Evolutionary conservation across 2,888 invertebrate species (phyloP), one percentile per base, ranked within the genome.

Genomic region (Drosophila lacicola): DNA sequence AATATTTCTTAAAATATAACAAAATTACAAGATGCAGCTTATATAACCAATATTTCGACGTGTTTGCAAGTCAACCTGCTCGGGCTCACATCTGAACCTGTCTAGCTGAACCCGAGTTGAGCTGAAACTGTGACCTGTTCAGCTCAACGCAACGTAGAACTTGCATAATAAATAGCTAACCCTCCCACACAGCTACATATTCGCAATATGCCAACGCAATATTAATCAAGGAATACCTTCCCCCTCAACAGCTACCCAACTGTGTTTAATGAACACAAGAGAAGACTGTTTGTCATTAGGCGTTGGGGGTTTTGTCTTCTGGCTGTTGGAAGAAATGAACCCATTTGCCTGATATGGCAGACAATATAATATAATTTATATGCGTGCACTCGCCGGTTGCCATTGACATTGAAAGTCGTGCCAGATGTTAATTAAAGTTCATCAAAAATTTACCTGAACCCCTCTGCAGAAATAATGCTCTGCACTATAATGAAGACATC

Each of bases 391-490:
- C 57, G 68, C 33, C 57, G 47, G 44, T 64, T 71, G 67, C 39
- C 74, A 89, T 82, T 85, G 85, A 89, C 85, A 85, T 88, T 85
- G 85, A 89, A 78, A 82, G 88, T 70, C 68, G 75, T 63, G 88
- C 55, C 70, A 74, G 74, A 82, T 88, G 89, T 74, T 85, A 85
- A 85, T 89, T 88, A 89, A 78, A 78, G 86, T 76, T 82, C 71
- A 87, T 66, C 76, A 73, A 66, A 56, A 72, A 62, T 74, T 10
- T 74, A 75, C 63, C 75, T 74, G 45, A 45, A 36, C 34, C 33
- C 29, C 29, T 50, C 21, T 34, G 39, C 45, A 54, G 29, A n/a
- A 36, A 45, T 41, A 55, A 49, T 37, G 33, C 44, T 55, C n/a
- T 17, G 0, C 36, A 19, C 44, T 37, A 55, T 58, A 82, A 87